Conservation (phyloP, 92 coral and sea anemone species). For the Palythoa grandis region DNA sequence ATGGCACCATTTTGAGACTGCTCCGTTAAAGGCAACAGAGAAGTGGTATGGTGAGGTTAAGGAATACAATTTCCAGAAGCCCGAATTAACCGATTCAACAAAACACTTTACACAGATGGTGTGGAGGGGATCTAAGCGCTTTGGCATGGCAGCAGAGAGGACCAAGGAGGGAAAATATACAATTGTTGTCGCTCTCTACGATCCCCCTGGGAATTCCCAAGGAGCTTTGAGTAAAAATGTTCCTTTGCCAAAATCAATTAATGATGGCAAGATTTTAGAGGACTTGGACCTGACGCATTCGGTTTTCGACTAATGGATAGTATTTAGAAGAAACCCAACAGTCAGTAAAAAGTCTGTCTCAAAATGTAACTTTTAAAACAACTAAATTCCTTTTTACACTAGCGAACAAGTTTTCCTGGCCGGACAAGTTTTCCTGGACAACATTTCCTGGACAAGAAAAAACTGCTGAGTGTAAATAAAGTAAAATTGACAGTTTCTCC, state of each 20-base stretch:
- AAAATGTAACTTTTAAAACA: no score
- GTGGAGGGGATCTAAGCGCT: slow-evolving; percentile 74
- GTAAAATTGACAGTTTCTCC: no score
- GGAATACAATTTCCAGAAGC: slow-evolving; percentile 71
- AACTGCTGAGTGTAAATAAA: no score
- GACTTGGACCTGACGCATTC: background rate
- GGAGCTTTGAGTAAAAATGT: slow-evolving; percentile 58
- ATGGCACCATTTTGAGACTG: slow-evolving; percentile 66
- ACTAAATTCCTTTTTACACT: no score
- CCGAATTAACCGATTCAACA: slow-evolving; percentile 61
- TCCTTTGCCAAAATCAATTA: slow-evolving; percentile 56
- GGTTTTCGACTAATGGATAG: background rate
- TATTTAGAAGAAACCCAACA: no score
- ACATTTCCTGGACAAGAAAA: no score
- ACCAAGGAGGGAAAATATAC: slow-evolving; percentile 56
- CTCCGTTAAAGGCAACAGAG: slow-evolving; percentile 80
- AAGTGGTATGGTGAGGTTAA: slow-evolving; percentile 83
- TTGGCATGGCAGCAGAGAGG: slow-evolving; percentile 78
- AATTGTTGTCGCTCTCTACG: slow-evolving; percentile 81
- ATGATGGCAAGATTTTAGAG: slow-evolving; percentile 23
- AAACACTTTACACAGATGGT: slow-evolving; percentile 82
- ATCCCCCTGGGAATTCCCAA: slow-evolving; percentile 78
- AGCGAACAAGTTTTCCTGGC: no score
- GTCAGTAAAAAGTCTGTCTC: no score
- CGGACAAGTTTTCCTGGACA: no score